Evolutionary conservation across 2,113 vertebrate genomes (phyloP), one percentile per base, ranked within the genome.

Genomic region (Pachypanchax playfairii): DNA sequence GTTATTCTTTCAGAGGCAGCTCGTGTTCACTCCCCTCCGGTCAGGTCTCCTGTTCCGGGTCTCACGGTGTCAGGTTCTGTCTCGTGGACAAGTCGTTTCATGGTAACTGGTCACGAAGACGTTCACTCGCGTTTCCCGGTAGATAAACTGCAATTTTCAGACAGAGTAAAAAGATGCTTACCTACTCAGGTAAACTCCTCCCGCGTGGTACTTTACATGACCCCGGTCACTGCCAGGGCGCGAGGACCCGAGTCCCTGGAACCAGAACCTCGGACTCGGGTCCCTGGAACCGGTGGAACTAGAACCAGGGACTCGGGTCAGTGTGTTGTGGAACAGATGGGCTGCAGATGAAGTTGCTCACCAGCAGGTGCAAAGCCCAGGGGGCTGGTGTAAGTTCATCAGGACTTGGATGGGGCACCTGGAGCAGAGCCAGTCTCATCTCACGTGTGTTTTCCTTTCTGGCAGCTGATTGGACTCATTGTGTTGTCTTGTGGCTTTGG

Each of bases 351-450:
- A 85, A 80, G 61, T 69, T 81, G 78, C 86, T 90, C 83, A 79
- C 79, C 76, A 87, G 85, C 91, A 92, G 90, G 90, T 91, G 91
- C 85, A 88, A 75, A 76, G 70, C 85, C 87, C 77, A 9, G 48
- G 12, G 73, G 86, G 87, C 84, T 85, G 83, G 86, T 89, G 86
- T 80, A 82, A 88, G 86, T 88, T 80, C 77, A 84, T 85, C 85
- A 75, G 85, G 84, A 88, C 71, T 84, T 79, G 76, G 85, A 87
- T 81, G 88, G 86, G 75, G 70, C 79, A 79, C 71, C 84, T 81
- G 90, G 88, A 85, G 26, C 43, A 0, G 53, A 67, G 86, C 87
- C 90, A 88, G 75, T 31, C 54, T 46, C 63, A 55, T 78, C 85
- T 84, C 82, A 80, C 79, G 81, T 85, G 88, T 79, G 82, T 85